Evolutionary conservation across 2,113 vertebrate genomes (phyloP).

Genomic region (Macquaria ambigua): DNA sequence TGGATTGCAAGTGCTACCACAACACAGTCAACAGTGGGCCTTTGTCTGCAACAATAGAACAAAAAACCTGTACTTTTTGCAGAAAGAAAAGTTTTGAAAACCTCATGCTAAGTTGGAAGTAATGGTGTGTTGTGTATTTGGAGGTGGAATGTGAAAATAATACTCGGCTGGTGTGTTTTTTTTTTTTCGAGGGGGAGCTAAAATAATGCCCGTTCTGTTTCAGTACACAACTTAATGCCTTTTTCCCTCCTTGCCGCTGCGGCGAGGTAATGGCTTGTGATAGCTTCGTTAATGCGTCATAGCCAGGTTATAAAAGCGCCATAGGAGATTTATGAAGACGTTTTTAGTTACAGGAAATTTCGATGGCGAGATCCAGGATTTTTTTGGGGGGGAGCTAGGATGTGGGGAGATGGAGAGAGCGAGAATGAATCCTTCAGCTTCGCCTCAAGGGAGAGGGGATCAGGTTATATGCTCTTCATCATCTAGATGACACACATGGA

Average conservation of each 20-base stretch:
- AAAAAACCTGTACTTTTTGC: conserved; percentile 38
- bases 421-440: conserved; percentile 52
- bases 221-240: conserved; percentile 68
- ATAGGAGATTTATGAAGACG: conserved; percentile 77
- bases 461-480: conserved; percentile 66
- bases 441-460: conserved; percentile 54
- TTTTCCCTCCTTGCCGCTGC: conserved; percentile 34
- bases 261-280: conserved; percentile 75
- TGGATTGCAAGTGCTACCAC: conserved; percentile 56
- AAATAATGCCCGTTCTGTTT: conserved; percentile 79
- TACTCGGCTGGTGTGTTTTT: conserved; percentile 9
- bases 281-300: conserved; percentile 80
- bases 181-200: conserved; percentile 27
- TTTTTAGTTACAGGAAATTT: conserved; percentile 83
- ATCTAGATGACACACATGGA: conserved; percentile 64
- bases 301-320: conserved; percentile 77
- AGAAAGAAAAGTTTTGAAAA: conserved; percentile 66
- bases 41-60: conserved; percentile 65
- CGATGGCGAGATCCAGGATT: conserved; percentile 53
- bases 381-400: not conserved
- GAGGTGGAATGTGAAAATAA: conserved; percentile 71
- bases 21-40: conserved; percentile 59
- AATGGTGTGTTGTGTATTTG: conserved; percentile 57
- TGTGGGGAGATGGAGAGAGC: not conserved
- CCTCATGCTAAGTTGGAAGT: conserved; percentile 48